Base-by-base conservation (phyloP, 2,113 vertebrate genomes). In the Cyrtonyx montezumae region DNA sequence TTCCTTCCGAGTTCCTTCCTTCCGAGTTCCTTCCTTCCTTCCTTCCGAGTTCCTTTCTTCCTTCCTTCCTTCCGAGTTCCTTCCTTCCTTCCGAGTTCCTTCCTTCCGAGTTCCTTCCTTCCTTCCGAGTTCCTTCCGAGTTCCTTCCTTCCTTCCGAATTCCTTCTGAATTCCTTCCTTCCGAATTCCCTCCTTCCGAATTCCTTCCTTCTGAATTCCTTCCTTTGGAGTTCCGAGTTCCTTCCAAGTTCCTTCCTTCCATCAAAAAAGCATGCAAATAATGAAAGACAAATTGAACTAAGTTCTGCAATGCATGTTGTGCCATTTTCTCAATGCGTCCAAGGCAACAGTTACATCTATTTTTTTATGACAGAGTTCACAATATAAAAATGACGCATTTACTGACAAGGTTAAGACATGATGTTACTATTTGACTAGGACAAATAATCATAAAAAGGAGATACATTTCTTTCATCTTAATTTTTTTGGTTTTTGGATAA, bases 131-230 rank as follows among this genome's bases (percentile, higher is more conserved):
- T 48, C 45, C 45, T 21, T 53, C 49, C 4, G n/a, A n/a, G n/a
- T n/a, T 45, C 18, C 26, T 32, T 62, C 23, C 14, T 18, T 37
- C 36, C 23, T 34, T 63, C 13, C 34, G n/a, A n/a, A n/a, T n/a
- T n/a, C n/a, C n/a, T n/a, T n/a, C n/a, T n/a, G n/a, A n/a, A n/a
- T 25, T 32, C 46, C 46, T 22, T 48, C 45, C 45, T 21, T 53
- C 49, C 4, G n/a, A n/a, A n/a, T n/a, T 25, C 16, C 0, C 14
- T 18, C 10, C 22, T 1, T 17, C 40, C 21, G 6, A 37, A 37
- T n/a, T n/a, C n/a, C 37, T 37, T 37, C 37, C 37, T 37, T n/a
- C n/a, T n/a, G n/a, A n/a, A n/a, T n/a, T n/a, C n/a, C n/a, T n/a
- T n/a, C n/a, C n/a, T n/a, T n/a, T n/a, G n/a, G n/a, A n/a, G n/a